These are phyloP conservation scores for Phytoseiulus persimilis DNA, from an alignment of 2,888 invertebrate genomes.

Conservation along the genomic window DNA sequence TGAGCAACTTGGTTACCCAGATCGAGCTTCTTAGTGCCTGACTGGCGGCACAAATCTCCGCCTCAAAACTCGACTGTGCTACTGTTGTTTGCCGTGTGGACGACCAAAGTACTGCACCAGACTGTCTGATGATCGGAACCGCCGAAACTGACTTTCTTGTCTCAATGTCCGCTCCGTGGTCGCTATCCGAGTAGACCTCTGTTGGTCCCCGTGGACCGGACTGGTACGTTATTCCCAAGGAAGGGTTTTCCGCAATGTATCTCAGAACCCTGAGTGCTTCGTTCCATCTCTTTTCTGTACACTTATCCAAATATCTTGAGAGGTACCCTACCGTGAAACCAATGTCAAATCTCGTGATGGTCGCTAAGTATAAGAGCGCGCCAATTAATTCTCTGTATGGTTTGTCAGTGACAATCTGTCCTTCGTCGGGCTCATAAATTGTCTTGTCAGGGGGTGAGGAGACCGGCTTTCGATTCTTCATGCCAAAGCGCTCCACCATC, in stretches of 20 bases:
- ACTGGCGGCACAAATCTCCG: not conserved
- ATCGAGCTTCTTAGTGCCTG: not conserved
- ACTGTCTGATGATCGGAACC: not conserved
- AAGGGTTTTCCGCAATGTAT: not conserved
- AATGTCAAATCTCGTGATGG: not conserved
- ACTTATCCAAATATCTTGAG: not conserved
- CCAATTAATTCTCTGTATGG: not conserved
- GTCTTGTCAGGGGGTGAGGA: not conserved
- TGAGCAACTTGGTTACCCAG: not conserved
- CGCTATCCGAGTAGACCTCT: not conserved
- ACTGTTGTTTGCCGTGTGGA: not conserved
- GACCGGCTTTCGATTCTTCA: not conserved
- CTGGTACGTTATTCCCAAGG: not conserved
- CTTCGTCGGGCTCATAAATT: not conserved
- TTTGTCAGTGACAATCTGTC: not conserved
- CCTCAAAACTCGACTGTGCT: not conserved
- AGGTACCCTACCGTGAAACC: not conserved
- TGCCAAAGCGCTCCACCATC: not conserved
- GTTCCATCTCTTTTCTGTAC: not conserved
- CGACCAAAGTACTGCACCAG: not conserved
- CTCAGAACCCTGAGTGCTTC: not conserved
- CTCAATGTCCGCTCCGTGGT: not conserved
- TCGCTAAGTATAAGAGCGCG: not conserved
- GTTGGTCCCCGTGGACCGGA: not conserved
- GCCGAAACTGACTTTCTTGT: not conserved